Conservation (phyloP, 1,140 invertebrate genomes). For the Oreohelix idahoensis region DNA sequence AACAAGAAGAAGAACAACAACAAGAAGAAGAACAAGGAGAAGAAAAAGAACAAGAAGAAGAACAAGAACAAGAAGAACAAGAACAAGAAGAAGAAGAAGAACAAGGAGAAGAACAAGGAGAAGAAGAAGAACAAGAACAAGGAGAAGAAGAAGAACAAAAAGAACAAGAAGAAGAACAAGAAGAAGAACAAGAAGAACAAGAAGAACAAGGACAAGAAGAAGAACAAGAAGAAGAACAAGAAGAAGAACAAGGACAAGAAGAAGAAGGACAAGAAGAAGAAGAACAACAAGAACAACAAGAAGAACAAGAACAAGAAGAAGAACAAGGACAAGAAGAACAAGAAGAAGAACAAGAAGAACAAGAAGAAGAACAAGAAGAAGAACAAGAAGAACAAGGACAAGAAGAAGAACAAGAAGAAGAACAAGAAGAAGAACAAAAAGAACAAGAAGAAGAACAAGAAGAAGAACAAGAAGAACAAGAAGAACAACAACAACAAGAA, state of each 20-base stretch:
- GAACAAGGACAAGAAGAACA: neutral
- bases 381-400: neutral
- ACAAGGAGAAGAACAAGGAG: neutral
- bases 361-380: constrained; percentile 19
- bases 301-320: neutral
- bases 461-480: neutral
- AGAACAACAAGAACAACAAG: neutral
- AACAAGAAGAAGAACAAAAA: neutral
- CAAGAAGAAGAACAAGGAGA: neutral
- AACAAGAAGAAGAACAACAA: neutral
- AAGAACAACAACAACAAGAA: neutral
- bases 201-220: constrained; percentile 3
- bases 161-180: neutral
- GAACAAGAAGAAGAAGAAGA: neutral
- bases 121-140: neutral
- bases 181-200: neutral
- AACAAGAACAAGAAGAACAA: neutral
- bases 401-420: neutral
- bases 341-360: constrained; percentile 10
- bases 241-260: neutral
- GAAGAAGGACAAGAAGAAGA: neutral
- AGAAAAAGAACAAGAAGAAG: neutral
- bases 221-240: constrained; percentile 15
- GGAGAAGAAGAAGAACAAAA: neutral
- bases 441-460: neutral